Conservation (phyloP, 2,113 vertebrate genomes). For the Proterorhinus semilunaris region DNA sequence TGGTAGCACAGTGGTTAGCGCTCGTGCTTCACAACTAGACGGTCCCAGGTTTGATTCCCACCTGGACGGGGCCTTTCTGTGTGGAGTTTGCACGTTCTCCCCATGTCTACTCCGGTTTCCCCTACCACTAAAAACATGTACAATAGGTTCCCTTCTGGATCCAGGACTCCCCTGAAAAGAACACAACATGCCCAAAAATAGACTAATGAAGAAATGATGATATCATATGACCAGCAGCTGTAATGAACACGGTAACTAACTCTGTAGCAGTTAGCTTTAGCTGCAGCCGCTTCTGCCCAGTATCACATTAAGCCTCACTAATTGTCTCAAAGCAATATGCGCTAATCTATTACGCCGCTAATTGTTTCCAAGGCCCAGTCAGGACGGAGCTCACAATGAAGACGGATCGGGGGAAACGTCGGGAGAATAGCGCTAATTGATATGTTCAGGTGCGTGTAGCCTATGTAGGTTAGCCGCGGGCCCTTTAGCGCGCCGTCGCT, state of each 20-base stretch:
- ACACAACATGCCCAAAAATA: too few relatives aligned
- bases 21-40: too few relatives aligned
- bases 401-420: slow-evolving; percentile 7
- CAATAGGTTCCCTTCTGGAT: too few relatives aligned
- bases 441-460: slow-evolving; percentile 22
- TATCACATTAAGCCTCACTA: background rate
- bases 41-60: too few relatives aligned
- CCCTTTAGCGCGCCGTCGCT: background rate
- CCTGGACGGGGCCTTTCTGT: too few relatives aligned
- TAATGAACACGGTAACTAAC: background rate
- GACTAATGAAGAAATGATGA: too few relatives aligned
- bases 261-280: background rate
- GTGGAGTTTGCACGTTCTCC: too few relatives aligned
- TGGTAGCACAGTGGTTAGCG: too few relatives aligned
- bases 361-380: slow-evolving; percentile 1
- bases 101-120: too few relatives aligned
- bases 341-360: slow-evolving; percentile 5
- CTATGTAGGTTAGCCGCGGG: slow-evolving; percentile 42
- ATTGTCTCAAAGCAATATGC: slow-evolving; percentile 1
- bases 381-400: slow-evolving; percentile 3
- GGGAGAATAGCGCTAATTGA: slow-evolving; percentile 37
- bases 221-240: background rate
- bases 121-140: too few relatives aligned
- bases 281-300: background rate
- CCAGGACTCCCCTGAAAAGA: too few relatives aligned